Evolutionary conservation across 2,888 invertebrate species (phyloP).

Genomic region (Catocala fraxini): DNA sequence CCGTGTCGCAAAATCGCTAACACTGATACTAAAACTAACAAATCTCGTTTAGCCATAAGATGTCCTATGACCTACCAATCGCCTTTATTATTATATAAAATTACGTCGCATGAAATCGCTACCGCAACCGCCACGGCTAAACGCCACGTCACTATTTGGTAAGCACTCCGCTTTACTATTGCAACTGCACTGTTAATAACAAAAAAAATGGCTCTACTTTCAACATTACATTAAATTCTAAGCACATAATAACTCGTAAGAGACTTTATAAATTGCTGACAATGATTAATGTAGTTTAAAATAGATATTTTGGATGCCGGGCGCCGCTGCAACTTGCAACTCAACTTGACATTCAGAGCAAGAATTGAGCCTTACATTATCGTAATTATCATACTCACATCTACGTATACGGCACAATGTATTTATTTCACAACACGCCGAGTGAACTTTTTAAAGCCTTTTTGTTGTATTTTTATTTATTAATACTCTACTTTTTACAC

Average conservation of each 20-base stretch:
- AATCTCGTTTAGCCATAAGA: no score
- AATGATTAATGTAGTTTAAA: conserved; percentile 10
- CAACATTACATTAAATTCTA: conserved; percentile 27
- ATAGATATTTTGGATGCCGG: conserved; percentile 11
- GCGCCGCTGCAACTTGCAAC: conserved; percentile 8
- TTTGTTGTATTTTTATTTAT: conserved; percentile 13
- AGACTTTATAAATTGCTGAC: background rate
- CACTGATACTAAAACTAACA: no score
- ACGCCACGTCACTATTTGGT: no score
- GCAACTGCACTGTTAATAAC: background rate
- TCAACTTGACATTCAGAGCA: conserved; percentile 31
- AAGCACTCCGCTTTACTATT: no score
- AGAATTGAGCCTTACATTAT: conserved; percentile 20
- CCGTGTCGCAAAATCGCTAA: no score
- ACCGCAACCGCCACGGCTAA: no score
- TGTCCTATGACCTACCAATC: no score
- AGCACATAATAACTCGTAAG: conserved; percentile 24
- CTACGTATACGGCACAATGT: conserved; percentile 13
- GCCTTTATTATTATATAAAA: no score
- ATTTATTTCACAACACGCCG: conserved; percentile 24
- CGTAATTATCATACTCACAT: conserved; percentile 28
- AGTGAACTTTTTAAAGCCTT: conserved; percentile 28
- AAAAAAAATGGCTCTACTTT: conserved; percentile 24
- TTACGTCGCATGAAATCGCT: no score
- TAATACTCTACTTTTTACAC: conserved; percentile 13